These are phyloP conservation scores for Venturia canescens DNA, from an alignment of 1,140 invertebrate species.

Conservation along the genomic window DNA sequence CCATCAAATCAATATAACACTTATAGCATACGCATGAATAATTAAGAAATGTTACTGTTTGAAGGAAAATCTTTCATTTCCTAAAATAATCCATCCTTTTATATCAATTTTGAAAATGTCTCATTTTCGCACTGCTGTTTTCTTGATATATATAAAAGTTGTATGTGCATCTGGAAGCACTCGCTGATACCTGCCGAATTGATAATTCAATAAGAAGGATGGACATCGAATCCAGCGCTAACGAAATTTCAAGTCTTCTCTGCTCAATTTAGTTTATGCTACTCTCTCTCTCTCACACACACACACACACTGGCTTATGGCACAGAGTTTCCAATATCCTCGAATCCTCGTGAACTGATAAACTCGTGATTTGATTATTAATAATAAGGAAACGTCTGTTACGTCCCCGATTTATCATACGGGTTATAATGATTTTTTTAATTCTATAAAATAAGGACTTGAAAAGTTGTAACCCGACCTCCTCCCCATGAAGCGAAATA, in stretches of 20 bases:
- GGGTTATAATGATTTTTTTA: no score
- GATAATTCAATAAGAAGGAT: neutral
- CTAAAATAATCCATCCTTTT: no score
- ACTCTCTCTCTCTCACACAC: no score
- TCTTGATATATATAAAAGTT: neutral
- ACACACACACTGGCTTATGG: neutral
- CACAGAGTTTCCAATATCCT: neutral
- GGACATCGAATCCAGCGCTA: neutral
- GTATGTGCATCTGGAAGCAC: neutral
- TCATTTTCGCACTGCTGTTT: no score
- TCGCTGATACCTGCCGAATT: neutral
- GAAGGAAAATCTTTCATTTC: no score
- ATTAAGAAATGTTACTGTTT: no score
- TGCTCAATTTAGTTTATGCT: neutral
- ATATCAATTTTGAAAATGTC: no score
- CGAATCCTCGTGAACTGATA: neutral
- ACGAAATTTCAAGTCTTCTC: neutral
- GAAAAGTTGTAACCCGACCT: no score
- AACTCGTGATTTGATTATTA: neutral
- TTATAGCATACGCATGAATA: neutral
- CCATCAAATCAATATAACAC: neutral
- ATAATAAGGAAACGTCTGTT: no score
- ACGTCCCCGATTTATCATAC: no score
- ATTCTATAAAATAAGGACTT: no score
- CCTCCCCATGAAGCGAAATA: no score